phyloP scores from a whole-genome alignment of 1,140 invertebrate genomes.

The Cherax quadricarinatus region DNA sequence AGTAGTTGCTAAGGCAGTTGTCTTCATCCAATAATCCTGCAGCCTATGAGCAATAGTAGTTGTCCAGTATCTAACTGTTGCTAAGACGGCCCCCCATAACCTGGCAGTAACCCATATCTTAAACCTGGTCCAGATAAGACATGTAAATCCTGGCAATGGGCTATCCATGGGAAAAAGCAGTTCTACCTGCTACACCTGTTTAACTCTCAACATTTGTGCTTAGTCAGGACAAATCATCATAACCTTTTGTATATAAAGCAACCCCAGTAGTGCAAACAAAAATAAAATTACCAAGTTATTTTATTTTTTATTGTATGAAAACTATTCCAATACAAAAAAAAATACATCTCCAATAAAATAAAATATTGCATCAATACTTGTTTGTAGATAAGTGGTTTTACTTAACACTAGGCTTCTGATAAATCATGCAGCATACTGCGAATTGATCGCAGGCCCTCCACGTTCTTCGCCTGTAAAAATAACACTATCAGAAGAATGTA shows the following conservation, averaged over 20 bases:
- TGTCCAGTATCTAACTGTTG: constrained; percentile 50
- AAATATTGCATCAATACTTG: neutral
- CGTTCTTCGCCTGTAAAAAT: constrained; percentile 16
- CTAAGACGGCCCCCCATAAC: constrained; percentile 8
- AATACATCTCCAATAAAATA: neutral
- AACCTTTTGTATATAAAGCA: constrained; percentile 71
- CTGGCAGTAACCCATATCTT: constrained; percentile 28
- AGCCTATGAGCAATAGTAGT: constrained; percentile 35
- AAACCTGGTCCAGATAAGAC: constrained; percentile 20
- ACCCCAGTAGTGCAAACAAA: constrained; percentile 71
- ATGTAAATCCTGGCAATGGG: constrained; percentile 32
- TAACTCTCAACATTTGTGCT: constrained; percentile 68
- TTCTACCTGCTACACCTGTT: constrained; percentile 68
- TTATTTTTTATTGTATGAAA: constrained; percentile 31
- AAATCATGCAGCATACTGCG: constrained; percentile 22
- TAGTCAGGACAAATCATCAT: constrained; percentile 71
- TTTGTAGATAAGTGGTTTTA: neutral
- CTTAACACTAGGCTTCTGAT: neutral
- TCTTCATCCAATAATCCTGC: constrained; percentile 53
- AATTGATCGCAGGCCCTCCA: constrained; percentile 23
- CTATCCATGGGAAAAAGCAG: constrained; percentile 62
- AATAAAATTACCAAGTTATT: constrained; percentile 65
- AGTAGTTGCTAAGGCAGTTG: constrained; percentile 43
- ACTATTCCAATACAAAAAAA: neutral
- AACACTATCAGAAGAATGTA: neutral